These are phyloP conservation scores for Drosophila nigrodunni DNA, from an alignment of 1,140 invertebrate species.

Conservation along the genomic window DNA sequence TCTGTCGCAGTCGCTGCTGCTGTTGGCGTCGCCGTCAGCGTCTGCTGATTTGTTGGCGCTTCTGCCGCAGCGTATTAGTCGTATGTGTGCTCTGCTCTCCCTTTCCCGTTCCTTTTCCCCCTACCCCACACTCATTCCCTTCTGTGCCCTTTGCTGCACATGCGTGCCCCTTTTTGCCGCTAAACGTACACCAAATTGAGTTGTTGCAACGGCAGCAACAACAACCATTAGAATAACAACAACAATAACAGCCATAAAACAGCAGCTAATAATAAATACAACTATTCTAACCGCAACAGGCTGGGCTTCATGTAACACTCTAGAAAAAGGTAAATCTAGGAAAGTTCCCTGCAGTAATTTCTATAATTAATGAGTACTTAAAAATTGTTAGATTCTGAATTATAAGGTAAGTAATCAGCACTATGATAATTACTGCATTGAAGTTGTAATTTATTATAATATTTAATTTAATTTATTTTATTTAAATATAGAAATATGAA, in stretches of 20 bases:
- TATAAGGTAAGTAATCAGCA: too few relatives aligned
- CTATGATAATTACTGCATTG: too few relatives aligned
- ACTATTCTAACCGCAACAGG: background rate
- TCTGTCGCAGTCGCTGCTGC: background rate
- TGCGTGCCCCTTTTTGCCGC: conserved; percentile 24
- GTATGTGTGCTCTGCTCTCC: background rate
- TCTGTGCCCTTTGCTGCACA: conserved; percentile 24
- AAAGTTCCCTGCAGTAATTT: too few relatives aligned
- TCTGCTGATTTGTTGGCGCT: conserved; percentile 35
- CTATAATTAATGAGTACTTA: too few relatives aligned
- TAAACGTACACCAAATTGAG: conserved; percentile 37
- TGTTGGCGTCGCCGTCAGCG: conserved; percentile 14
- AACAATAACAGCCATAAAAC: background rate
- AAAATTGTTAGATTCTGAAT: too few relatives aligned
- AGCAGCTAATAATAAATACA: background rate
- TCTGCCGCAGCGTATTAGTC: conserved; percentile 4
- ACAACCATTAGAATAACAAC: conserved; percentile 5
- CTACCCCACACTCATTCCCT: conserved; percentile 1
- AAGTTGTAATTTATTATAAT: too few relatives aligned
- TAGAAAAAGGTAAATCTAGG: background rate
- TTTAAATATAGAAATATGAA: too few relatives aligned
- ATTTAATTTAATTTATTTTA: too few relatives aligned
- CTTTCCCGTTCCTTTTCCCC: conserved; percentile 3
- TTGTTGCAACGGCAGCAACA: conserved; percentile 31
- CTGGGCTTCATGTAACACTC: background rate